phyloP scores from a whole-genome alignment of 2,888 invertebrate genomes.

The Rotaria magnacalcarata region DNA sequence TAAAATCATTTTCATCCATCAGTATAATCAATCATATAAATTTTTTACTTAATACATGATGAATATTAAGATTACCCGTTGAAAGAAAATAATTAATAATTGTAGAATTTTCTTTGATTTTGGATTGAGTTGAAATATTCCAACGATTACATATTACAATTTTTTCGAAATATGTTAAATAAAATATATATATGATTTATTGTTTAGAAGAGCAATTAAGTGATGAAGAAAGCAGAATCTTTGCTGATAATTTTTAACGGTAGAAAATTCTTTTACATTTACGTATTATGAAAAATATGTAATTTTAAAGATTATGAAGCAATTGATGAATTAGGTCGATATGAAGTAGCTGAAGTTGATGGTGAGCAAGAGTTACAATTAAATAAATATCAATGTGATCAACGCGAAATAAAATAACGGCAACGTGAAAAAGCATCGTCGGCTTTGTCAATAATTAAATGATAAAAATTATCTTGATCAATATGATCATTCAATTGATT shows the following conservation, averaged over 20 bases:
- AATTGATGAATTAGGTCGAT: slow-evolving; percentile 87
- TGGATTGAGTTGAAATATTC: background rate
- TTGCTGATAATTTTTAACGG: background rate
- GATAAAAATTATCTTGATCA: slow-evolving; percentile 37
- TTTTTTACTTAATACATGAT: background rate
- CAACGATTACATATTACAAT: background rate
- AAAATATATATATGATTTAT: background rate
- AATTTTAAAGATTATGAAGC: slow-evolving; percentile 80
- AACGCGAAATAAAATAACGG: slow-evolving; percentile 62
- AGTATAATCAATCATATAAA: background rate
- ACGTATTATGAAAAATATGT: background rate
- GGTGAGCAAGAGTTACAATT: slow-evolving; percentile 66
- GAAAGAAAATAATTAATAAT: background rate
- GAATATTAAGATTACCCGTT: background rate
- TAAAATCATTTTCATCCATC: background rate
- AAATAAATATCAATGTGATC: slow-evolving; percentile 75
- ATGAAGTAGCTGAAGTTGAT: slow-evolving; percentile 79
- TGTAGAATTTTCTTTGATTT: too few species aligned
- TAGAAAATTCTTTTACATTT: background rate
- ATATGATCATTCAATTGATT: slow-evolving; percentile 6
- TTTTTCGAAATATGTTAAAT: background rate
- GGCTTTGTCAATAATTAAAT: slow-evolving; percentile 17
- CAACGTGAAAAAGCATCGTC: slow-evolving; percentile 70
- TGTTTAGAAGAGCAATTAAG: slow-evolving; percentile 7
- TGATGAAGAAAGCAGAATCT: background rate